Conservation (phyloP, 2,888 invertebrate genomes). For the Criorhina ranunculi region DNA sequence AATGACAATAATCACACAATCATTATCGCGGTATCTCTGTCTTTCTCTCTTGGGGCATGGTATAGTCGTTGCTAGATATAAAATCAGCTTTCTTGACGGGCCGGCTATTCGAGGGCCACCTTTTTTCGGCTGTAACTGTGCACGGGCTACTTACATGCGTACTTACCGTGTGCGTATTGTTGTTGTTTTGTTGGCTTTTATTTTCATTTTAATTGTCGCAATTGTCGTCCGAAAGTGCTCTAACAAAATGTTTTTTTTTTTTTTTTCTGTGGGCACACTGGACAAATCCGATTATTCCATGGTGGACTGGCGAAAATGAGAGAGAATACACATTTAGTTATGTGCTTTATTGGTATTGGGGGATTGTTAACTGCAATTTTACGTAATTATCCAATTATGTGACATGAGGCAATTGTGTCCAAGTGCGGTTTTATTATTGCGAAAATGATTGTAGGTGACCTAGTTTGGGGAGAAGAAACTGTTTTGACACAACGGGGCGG, state of each 20-base stretch:
- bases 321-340: not conserved
- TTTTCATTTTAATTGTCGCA: slow-evolving; percentile 66
- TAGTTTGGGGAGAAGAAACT: slow-evolving; percentile 47
- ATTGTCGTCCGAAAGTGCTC: slow-evolving; percentile 64
- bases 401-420: slow-evolving; percentile 63
- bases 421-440: slow-evolving; percentile 42
- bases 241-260: slow-evolving; percentile 57
- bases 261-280: not conserved
- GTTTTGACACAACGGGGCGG: slow-evolving; percentile 38
- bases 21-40: slow-evolving; percentile 44
- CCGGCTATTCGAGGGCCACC: not conserved
- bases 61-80: slow-evolving; percentile 24
- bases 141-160: slow-evolving; percentile 48
- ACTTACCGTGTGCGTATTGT: slow-evolving; percentile 13
- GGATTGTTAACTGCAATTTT: slow-evolving; percentile 65
- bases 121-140: slow-evolving; percentile 46
- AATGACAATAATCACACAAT: slow-evolving; percentile 66
- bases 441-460: slow-evolving; percentile 63
- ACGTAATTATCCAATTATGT: slow-evolving; percentile 68
- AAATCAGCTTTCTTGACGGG: slow-evolving; percentile 65
- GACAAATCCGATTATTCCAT: slow-evolving; percentile 42
- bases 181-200: slow-evolving; percentile 38
- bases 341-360: slow-evolving; percentile 36
- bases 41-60: not conserved
- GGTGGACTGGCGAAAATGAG: slow-evolving; percentile 33